Evolutionary conservation across 2,797 vertebrate genomes (phyloP).

Genomic region (Urocyon cinereoargenteus): DNA sequence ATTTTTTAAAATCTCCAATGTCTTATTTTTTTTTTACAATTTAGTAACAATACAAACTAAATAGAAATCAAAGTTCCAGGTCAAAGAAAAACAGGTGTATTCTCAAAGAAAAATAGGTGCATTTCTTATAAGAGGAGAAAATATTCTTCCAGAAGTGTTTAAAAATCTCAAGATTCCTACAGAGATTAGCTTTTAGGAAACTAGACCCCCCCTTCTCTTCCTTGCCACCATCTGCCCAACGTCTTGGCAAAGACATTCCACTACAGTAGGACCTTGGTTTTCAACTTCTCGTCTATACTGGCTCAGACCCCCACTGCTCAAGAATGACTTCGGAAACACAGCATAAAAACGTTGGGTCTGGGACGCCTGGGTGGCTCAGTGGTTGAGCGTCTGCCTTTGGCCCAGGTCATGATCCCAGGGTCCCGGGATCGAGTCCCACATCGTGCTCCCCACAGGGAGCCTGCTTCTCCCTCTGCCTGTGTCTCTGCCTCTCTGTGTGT

Average conservation of each 20-base stretch:
- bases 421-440: too few relatives aligned
- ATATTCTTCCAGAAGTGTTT: background rate
- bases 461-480: too few relatives aligned
- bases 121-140: background rate
- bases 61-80: background rate
- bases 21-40: background rate
- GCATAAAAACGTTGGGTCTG: background rate
- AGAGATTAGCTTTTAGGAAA: constrained; percentile 3
- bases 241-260: background rate
- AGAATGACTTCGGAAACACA: background rate
- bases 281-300: background rate
- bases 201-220: background rate
- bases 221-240: background rate
- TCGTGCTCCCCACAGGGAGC: too few relatives aligned
- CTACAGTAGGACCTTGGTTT: background rate
- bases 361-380: too few relatives aligned
- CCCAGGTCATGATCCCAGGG: too few relatives aligned
- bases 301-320: background rate
- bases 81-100: background rate
- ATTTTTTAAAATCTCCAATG: background rate
- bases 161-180: background rate
- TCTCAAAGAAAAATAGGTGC: background rate
- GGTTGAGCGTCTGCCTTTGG: too few relatives aligned
- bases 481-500: too few relatives aligned
- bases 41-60: background rate